Percentiles rank a stretch among this genome's conserved stretches.
These are phyloP conservation scores for Mesochorus sp. DNA, from an alignment of 2,888 invertebrate species.

Conservation along the genomic window DNA sequence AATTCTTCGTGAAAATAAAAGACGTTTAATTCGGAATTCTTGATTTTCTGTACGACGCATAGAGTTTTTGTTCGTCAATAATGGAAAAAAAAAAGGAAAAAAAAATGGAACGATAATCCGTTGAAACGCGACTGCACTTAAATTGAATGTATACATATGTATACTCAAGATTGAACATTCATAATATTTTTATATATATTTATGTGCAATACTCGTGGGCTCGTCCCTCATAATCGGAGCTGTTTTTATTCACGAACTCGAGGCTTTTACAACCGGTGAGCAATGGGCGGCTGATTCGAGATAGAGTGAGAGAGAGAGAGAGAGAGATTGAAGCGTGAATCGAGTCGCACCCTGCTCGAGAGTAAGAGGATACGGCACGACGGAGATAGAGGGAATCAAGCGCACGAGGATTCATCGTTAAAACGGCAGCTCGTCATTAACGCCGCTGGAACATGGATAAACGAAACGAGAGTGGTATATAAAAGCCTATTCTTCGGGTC, in stretches of 20 bases:
- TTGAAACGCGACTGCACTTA: too few relatives aligned
- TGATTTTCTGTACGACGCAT: slow-evolving; percentile 1
- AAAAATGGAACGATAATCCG: neutral
- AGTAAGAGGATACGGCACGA: neutral
- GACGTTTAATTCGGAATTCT: slow-evolving; percentile 3
- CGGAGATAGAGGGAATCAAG: slow-evolving; percentile 4
- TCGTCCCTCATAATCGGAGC: neutral
- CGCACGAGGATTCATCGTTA: slow-evolving; percentile 9
- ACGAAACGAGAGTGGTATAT: neutral
- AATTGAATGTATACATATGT: too few relatives aligned
- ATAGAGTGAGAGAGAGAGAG: neutral
- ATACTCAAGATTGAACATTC: neutral
- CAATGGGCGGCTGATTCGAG: slow-evolving; percentile 28
- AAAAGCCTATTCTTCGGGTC: neutral
- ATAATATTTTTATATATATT: neutral
- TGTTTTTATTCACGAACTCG: slow-evolving; percentile 9
- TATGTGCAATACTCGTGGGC: neutral
- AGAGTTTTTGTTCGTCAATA: neutral
- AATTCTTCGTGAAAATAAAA: slow-evolving; percentile 16
- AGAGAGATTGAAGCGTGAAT: slow-evolving; percentile 19
- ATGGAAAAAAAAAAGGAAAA: neutral
- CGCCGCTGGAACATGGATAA: neutral
- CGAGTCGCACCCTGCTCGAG: neutral
- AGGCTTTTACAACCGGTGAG: slow-evolving; percentile 24
- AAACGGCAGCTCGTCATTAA: slow-evolving; percentile 20